Evolutionary conservation across 2,113 vertebrate genomes (phyloP).

Genomic region (Sander vitreus): DNA sequence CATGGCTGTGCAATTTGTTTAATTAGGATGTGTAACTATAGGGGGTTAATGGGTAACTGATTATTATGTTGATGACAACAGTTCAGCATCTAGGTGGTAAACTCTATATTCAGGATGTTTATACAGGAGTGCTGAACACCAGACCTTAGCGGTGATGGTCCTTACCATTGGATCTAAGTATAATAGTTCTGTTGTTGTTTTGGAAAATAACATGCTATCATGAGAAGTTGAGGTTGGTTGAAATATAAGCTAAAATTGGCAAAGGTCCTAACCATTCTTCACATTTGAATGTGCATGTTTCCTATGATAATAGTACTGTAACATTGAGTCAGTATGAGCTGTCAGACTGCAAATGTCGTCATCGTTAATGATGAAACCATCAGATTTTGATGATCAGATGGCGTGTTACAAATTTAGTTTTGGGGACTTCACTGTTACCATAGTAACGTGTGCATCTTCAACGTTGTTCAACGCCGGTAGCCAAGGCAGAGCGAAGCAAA

Average conservation of each 20-base stretch:
- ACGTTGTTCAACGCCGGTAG: background rate
- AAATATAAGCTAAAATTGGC: background rate
- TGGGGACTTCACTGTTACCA: background rate
- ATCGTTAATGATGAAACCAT: background rate
- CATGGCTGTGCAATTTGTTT: slow-evolving; percentile 18
- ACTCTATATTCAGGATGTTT: background rate
- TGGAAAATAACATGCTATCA: background rate
- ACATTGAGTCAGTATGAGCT: background rate
- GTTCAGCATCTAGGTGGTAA: background rate
- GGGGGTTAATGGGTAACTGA: slow-evolving; percentile 17
- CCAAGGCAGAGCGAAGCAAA: background rate
- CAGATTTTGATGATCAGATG: background rate
- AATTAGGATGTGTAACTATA: slow-evolving; percentile 33
- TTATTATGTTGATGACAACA: slow-evolving; percentile 20
- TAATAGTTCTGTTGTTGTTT: background rate
- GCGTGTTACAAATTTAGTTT: background rate
- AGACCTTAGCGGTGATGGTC: background rate
- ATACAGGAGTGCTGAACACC: background rate
- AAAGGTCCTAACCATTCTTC: background rate
- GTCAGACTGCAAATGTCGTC: background rate
- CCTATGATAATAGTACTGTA: background rate
- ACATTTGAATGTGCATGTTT: background rate
- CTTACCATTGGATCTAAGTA: background rate
- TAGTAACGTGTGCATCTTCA: background rate
- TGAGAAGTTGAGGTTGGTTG: background rate